Base-by-base conservation (phyloP, 2,113 vertebrate genomes). In the Lophura nycthemera region DNA sequence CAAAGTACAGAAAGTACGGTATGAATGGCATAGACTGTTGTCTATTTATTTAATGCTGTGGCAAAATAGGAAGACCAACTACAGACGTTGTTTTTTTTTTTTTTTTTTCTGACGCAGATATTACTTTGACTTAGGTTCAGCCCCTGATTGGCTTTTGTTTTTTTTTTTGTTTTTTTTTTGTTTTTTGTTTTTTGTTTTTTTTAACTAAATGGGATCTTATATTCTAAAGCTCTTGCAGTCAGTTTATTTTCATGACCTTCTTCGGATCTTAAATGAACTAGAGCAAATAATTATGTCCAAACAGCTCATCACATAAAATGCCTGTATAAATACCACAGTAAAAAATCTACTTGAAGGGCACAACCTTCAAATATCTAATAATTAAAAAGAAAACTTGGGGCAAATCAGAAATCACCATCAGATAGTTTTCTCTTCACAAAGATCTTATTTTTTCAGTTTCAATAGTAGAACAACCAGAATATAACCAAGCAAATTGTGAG, bases 191-290 rank as follows among this genome's bases (percentile, higher is more conserved):
- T 43, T 43, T 14, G 14, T 43, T 43, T 14, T 43, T 89, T 25
- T 57, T 81, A 81, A 60, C 43, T 22, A 89, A 96, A 85, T 69
- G 5, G 17, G 22, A 52, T 80, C 45, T 85, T 67, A 81, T 93
- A 89, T 86, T 92, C 65, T 59, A 96, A 86, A 92, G 52, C 19
- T 69, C 27, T 72, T 87, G 16, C n/a, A 91, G 43, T 63, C 24
- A 52, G 52, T 86, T 93, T 91, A 56, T 94, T 96, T 92, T 93
- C 25, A 70, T 91, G 80, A 87, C 69, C 80, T 20, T 92, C 65
- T 85, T 86, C 71, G 87, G 60, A 93, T 48, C 43, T 78, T 89
- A 18, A 21, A 60, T 52, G 40, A 90, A 92, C 48, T 48, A 93
- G 6, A 90, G 56, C 48, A 93, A 96, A 94, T 86, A 0, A 50